Evolutionary conservation across 2,888 invertebrate species (phyloP), one percentile per base, ranked within the genome.

Genomic region (Lithophane ornitopus): DNA sequence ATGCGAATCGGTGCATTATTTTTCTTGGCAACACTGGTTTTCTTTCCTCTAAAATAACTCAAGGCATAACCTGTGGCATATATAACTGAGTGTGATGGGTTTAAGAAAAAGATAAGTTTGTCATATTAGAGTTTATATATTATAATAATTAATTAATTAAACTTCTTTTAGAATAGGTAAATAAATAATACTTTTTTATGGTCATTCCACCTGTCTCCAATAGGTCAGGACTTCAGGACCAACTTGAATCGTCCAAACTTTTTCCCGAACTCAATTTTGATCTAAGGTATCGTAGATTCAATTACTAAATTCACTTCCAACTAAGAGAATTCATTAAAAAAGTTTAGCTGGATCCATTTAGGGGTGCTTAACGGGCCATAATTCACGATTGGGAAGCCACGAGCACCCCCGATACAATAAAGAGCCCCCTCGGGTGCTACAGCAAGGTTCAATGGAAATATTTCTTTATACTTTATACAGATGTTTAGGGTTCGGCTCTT

Each of bases 341-440:
- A 58, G 62, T 85, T 74, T 61, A 70, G 54, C 41, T 80, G 66
- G 68, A 54, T 61, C 65, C 58, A 52, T 73, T 75, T 46, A 58
- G 56, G 41, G 56, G 34, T 76, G 70, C 44, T 81, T 62, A 81
- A 56, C 63, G 62, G 81, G 68, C 72, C 80, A 77, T 87, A 82
- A 80, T 84, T 85, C 80, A 85, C 79, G 69, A 78, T 71, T 75
- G 75, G 80, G 73, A 80, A 81, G 75, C 70, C 80, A 63, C 26
- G 69, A 83, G 61, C 39, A 19, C 58, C 54, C 16, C 28, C 59
- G 22, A 28, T 82, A 90, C 89, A 90, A 90, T 86, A 79, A 80
- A 75, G 78, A 73, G 74, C 77, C 77, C 89, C 90, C 85, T 70
- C 49, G 85, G 84, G 90, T 68, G 52, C 82, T 80, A 81, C 85